Evolutionary conservation across 2,797 vertebrate genomes (phyloP).

Genomic region (Lepilemur septentrionalis): DNA sequence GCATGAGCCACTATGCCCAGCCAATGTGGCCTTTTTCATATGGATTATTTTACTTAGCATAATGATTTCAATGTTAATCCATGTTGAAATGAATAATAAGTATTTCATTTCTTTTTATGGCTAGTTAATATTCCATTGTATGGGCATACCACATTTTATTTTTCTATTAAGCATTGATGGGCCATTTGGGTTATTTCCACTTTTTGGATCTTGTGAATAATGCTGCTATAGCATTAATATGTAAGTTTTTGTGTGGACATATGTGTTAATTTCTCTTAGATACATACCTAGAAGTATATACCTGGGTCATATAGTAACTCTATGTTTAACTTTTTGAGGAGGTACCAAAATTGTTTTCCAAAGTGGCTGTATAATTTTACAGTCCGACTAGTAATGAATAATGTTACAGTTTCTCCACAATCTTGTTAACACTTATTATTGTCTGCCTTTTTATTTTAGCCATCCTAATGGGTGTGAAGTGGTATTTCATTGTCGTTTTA

Average conservation of each 20-base stretch:
- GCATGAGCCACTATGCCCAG: no score
- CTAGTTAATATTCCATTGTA: not conserved
- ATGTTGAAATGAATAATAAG: not conserved
- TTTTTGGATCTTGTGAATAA: conserved; percentile 20
- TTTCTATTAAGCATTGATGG: not conserved
- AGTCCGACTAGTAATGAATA: not conserved
- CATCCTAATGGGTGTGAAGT: not conserved
- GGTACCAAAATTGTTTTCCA: not conserved
- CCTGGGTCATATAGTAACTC: not conserved
- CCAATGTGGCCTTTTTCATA: not conserved
- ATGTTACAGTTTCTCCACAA: not conserved
- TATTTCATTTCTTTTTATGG: not conserved
- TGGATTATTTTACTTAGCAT: not conserved
- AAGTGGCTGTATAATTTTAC: not conserved
- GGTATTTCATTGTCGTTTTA: conserved; percentile 5
- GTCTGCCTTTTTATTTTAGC: not conserved
- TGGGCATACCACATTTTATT: not conserved
- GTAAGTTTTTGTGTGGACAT: not conserved
- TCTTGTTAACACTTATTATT: not conserved
- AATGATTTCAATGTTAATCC: not conserved
- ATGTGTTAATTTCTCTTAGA: not conserved
- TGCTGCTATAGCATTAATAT: not conserved
- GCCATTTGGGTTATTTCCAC: not conserved
- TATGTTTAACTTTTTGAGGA: conserved; percentile 30
- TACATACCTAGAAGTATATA: not conserved